Percentiles rank a stretch among this genome's conserved stretches.
Evolutionary conservation across 1,140 invertebrate genomes (phyloP).

Genomic region (Caenorhabditis tropicalis): DNA sequence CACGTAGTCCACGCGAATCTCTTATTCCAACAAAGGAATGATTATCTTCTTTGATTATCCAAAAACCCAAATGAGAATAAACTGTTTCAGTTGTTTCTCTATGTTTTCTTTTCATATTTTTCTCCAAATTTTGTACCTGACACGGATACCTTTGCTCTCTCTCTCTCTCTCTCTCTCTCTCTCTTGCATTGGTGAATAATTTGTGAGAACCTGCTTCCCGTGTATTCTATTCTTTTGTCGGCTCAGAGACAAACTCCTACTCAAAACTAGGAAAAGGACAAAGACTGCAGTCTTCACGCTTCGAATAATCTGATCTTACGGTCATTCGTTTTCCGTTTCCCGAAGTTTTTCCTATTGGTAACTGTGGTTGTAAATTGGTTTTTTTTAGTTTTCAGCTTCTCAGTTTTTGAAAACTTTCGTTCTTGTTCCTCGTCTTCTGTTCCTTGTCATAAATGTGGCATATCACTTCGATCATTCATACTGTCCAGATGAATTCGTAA

Average conservation of each 20-base stretch:
- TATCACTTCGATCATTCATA: not conserved
- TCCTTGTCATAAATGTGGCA: too few relatives aligned
- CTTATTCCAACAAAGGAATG: not conserved
- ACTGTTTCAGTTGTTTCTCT: too few relatives aligned
- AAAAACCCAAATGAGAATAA: too few relatives aligned
- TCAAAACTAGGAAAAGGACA: not conserved
- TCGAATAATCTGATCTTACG: not conserved
- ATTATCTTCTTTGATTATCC: not conserved
- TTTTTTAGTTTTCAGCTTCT: too few relatives aligned
- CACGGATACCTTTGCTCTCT: conserved; percentile 24
- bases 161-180: too few relatives aligned
- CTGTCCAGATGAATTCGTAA: too few relatives aligned
- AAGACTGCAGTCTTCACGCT: not conserved
- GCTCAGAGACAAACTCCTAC: not conserved
- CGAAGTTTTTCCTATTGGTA: too few relatives aligned
- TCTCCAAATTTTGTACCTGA: not conserved
- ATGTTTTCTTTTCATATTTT: not conserved
- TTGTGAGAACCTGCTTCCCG: conserved; percentile 4
- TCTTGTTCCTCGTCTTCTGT: not conserved
- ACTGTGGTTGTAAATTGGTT: too few relatives aligned
- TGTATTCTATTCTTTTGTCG: conserved; percentile 13
- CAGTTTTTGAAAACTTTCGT: too few relatives aligned
- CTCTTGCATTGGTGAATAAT: conserved; percentile 11
- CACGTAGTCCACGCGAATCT: too few relatives aligned
- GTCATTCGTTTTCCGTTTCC: not conserved